Evolutionary conservation across 2,797 vertebrate species (phyloP), one percentile per base, ranked within the genome.

Genomic region (Bradypodion ventrale): DNA sequence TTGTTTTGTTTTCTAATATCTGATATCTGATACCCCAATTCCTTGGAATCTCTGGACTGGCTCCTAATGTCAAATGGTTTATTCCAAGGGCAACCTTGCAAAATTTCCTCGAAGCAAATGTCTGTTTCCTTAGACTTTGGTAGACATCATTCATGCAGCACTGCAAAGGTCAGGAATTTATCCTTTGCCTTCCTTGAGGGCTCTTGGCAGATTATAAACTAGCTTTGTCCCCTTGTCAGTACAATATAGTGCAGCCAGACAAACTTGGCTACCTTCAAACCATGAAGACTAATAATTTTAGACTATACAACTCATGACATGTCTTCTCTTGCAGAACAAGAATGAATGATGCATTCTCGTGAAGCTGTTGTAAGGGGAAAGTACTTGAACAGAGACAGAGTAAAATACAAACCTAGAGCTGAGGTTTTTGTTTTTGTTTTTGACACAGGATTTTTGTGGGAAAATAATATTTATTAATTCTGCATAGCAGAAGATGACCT

Each of bases 281-380:
- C 12, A 0, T 60, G 70, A 49, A 81, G 89, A 74, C 1, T 44
- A 74, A 0, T 76, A 66, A 85, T 74, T 87, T 88, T 49, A 21
- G 56, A 77, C 42, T 69, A 88, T 90, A 72, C 52, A 60, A 42
- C 4, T 81, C 73, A 83, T 79, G 62, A 74, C 86, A 82, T 46
- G 62, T 86, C 66, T 84, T 78, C 87, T 92, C 89, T 87, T 85
- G 93, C 96, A 52, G 96, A 96, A 82, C 95, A 96, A 66, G 95
- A 91, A 93, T 94, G 91, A 78, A 97, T 95, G 84, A 2, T 49
- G 52, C 52, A 96, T 93, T 97, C 97, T 25, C 95, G 96, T n/a
- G 97, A 96, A 65, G 97, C 98, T 94, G 98, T 98, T 82, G 97
- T 97, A 93, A 96, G 92, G 81, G 98, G 98, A 92, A 98, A 97